Percentiles rank a stretch among this genome's conserved stretches.
These are phyloP conservation scores for Dicrurus megarhynchus DNA, from an alignment of 2,113 vertebrate species.

Conservation along the genomic window DNA sequence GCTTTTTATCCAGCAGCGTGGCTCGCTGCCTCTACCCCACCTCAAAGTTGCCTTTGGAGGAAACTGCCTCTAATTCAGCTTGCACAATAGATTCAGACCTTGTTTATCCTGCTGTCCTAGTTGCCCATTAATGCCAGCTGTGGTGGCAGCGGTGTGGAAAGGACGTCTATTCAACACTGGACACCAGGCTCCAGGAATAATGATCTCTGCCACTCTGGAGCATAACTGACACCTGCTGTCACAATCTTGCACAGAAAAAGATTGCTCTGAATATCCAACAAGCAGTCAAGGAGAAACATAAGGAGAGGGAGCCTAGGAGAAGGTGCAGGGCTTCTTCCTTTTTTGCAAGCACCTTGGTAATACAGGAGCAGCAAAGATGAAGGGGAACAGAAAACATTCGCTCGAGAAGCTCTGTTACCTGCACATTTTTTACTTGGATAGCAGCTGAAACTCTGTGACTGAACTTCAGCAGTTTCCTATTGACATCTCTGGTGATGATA, in stretches of 20 bases:
- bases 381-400: not conserved
- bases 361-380: not conserved
- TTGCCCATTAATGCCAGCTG: constrained; percentile 3
- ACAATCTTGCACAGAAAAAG: not conserved
- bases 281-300: not conserved
- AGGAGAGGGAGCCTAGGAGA: not conserved
- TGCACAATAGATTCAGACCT: not conserved
- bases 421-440: not conserved
- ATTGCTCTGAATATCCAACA: not conserved
- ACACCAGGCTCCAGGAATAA: not conserved
- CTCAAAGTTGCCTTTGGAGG: not conserved
- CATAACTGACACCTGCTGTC: constrained; percentile 35
- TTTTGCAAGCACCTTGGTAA: not conserved
- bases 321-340: not conserved
- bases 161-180: not conserved
- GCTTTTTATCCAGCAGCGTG: not conserved
- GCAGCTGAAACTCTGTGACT: not conserved
- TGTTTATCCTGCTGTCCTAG: not conserved
- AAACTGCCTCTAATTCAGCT: not conserved
- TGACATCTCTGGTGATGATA: not conserved
- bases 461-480: not conserved
- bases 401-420: not conserved
- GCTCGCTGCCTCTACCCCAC: not conserved
- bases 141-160: not conserved
- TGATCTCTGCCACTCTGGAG: not conserved